Percentiles rank a stretch among this genome's conserved stretches.
phyloP scores from a whole-genome alignment of 2,797 vertebrate genomes.

The Streptopelia turtur region DNA sequence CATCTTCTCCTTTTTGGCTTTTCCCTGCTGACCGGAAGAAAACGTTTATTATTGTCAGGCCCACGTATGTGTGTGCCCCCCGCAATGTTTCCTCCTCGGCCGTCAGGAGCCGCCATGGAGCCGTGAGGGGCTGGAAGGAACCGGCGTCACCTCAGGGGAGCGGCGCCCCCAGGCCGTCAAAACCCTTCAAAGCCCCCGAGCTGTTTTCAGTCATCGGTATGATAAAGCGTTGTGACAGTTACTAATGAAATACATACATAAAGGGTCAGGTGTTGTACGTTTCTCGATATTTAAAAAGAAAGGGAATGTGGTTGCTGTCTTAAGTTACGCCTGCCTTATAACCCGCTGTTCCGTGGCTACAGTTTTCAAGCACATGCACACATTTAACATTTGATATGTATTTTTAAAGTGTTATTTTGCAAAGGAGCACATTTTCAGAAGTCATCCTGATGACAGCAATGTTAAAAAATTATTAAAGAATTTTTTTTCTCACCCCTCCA shows the following conservation, averaged over 20 bases:
- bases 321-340: not conserved
- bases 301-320: no score
- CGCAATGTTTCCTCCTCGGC: fast-evolving
- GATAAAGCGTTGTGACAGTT: not conserved
- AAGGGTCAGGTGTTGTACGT: no score
- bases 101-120: fast-evolving
- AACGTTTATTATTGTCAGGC: not conserved
- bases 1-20: no score
- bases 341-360: not conserved
- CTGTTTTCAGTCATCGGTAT: not conserved
- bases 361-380: not conserved
- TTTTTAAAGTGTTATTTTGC: not conserved
- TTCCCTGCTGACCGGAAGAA: not conserved
- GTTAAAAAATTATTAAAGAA: not conserved
- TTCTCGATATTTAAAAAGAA: not conserved
- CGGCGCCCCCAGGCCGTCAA: not conserved
- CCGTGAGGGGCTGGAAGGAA: not conserved
- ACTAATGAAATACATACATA: not conserved
- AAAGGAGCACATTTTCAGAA: not conserved
- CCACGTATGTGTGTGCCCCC: fast-evolving
- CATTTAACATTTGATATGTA: not conserved
- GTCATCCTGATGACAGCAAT: not conserved
- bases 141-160: no score
- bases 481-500: not conserved
- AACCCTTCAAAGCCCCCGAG: not conserved